Conservation (phyloP, 2,888 invertebrate genomes). For the Cerceris ruficornis region DNA sequence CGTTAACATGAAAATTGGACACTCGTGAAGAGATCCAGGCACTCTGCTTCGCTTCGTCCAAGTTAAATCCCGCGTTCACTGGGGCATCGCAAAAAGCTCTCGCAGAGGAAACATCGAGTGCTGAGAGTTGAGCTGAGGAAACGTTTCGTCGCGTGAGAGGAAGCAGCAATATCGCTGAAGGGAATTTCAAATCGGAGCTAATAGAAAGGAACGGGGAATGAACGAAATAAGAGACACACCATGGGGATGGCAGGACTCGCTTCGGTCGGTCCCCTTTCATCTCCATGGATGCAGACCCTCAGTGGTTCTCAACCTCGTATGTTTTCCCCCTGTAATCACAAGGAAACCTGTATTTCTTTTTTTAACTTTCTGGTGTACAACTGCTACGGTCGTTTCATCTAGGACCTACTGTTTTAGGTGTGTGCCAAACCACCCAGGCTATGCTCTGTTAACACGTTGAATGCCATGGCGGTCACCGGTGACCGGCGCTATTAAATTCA, state of each 20-base stretch:
- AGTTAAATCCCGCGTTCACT: background rate
- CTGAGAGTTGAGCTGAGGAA: slow-evolving; percentile 1
- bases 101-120: background rate
- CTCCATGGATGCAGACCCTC: slow-evolving; percentile 54
- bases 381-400: too few relatives aligned
- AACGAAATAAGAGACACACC: slow-evolving; percentile 45
- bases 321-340: slow-evolving; percentile 39
- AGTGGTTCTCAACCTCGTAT: slow-evolving; percentile 60
- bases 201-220: slow-evolving; percentile 47
- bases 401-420: too few relatives aligned
- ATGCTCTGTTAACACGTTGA: too few relatives aligned
- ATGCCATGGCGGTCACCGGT: too few relatives aligned
- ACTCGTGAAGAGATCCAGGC: too few relatives aligned
- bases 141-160: background rate
- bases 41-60: background rate
- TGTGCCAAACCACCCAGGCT: too few relatives aligned
- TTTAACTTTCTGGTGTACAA: too few relatives aligned
- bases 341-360: slow-evolving; percentile 22
- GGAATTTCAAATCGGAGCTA: slow-evolving; percentile 51
- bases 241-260: slow-evolving; percentile 36
- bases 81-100: slow-evolving; percentile 4
- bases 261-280: slow-evolving; percentile 59
- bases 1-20: too few relatives aligned
- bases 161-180: slow-evolving; percentile 38
- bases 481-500: too few relatives aligned